Percentiles rank a stretch among this genome's conserved stretches.
These are phyloP conservation scores for Pteruthius melanotis DNA, from an alignment of 2,113 vertebrate species.

Conservation along the genomic window DNA sequence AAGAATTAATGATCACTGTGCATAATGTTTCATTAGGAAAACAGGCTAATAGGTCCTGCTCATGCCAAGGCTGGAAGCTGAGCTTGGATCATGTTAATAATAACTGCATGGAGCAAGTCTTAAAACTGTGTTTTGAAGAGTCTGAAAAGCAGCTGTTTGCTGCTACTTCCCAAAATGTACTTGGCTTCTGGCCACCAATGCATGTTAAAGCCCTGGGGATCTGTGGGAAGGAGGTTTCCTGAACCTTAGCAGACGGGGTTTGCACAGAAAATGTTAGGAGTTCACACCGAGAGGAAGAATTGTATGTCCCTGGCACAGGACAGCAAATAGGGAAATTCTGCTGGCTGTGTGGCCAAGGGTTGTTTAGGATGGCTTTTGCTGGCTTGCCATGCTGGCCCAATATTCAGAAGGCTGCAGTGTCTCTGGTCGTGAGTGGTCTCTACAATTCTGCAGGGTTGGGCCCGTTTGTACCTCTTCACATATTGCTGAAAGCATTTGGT, in stretches of 20 bases:
- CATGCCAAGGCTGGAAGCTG: neutral
- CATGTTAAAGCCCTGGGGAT: neutral
- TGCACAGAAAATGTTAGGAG: neutral
- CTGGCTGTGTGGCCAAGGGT: neutral
- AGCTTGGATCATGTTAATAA: neutral
- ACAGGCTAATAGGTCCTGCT: neutral
- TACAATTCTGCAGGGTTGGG: neutral
- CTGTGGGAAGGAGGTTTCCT: neutral
- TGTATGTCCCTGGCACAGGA: neutral
- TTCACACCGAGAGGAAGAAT: neutral
- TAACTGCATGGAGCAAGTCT: neutral
- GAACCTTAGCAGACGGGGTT: neutral
- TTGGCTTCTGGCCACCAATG: neutral
- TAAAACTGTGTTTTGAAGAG: neutral
- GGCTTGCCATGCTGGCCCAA: neutral
- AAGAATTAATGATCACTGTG: neutral
- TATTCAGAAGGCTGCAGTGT: neutral
- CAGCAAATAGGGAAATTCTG: neutral
- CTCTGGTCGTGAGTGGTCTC: neutral
- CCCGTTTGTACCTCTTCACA: rapidly evolving
- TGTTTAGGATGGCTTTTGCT: neutral
- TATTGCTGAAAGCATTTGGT: neutral
- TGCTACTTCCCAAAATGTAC: neutral
- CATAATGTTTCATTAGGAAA: neutral
- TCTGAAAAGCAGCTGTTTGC: slow-evolving; percentile 19